phyloP scores from a whole-genome alignment of 2,888 invertebrate genomes.

The Leptopterna dolabrata region DNA sequence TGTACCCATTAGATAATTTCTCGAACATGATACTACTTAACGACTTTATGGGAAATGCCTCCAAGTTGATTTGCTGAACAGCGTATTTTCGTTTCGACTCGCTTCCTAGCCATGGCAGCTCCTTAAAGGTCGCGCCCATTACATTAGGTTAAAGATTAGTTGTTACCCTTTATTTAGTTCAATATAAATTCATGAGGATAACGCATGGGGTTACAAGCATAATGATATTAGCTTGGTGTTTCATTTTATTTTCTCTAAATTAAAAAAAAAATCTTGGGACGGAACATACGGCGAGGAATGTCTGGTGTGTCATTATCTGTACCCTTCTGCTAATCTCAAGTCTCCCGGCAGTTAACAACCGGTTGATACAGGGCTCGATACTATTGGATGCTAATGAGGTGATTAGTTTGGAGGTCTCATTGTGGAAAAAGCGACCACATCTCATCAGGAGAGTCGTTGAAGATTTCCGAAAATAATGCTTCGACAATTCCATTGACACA shows the following conservation, averaged over 20 bases:
- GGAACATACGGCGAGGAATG: background rate
- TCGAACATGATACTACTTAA: too few relatives aligned
- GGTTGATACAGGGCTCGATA: conserved; percentile 8
- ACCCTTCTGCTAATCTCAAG: background rate
- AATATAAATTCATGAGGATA: background rate
- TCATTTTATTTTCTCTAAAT: background rate
- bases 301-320: background rate
- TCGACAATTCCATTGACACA: too few relatives aligned
- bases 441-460: too few relatives aligned
- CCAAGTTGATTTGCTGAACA: background rate
- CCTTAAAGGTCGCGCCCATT: background rate
- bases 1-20: too few relatives aligned
- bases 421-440: background rate
- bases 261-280: background rate
- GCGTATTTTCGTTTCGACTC: background rate
- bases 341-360: background rate
- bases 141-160: background rate
- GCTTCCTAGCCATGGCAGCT: background rate
- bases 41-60: too few relatives aligned
- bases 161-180: background rate
- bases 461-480: too few relatives aligned
- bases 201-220: background rate
- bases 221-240: background rate
- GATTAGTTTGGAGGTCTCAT: conserved; percentile 28
- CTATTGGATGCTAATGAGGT: conserved; percentile 34